These are phyloP conservation scores for Rhaphigaster nebulosa DNA, from an alignment of 2,888 invertebrate genomes.

Conservation along the genomic window DNA sequence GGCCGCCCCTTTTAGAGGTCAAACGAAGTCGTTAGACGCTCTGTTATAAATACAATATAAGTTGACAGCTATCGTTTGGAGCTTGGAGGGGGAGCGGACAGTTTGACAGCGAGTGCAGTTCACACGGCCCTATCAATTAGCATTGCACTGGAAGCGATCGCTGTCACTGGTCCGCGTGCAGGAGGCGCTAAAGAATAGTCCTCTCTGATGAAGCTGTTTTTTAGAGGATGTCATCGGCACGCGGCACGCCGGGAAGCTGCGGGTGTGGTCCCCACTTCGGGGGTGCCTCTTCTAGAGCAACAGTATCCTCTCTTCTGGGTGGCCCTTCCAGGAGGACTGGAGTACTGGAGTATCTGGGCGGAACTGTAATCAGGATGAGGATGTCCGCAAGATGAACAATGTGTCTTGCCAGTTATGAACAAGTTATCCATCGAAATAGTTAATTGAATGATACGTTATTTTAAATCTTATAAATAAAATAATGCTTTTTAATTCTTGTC, in stretches of 20 bases:
- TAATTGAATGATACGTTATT: no score
- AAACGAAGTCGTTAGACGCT: neutral
- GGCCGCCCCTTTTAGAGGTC: neutral
- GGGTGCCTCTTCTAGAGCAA: conserved; percentile 12
- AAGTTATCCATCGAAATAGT: neutral
- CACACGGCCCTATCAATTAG: conserved; percentile 23
- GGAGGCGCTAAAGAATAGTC: neutral
- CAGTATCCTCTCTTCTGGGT: neutral
- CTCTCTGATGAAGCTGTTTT: conserved; percentile 19
- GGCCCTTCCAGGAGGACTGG: no score
- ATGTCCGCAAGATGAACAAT: neutral
- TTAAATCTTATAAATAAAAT: no score
- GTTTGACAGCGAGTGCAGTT: neutral
- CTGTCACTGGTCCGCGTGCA: neutral
- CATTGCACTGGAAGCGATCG: neutral
- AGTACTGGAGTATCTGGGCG: neutral
- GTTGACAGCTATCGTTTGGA: neutral
- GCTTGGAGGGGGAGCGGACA: neutral
- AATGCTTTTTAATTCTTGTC: no score
- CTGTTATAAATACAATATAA: conserved; percentile 8
- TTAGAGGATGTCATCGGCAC: conserved; percentile 37
- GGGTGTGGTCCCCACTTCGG: conserved; percentile 8
- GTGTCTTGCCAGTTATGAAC: neutral
- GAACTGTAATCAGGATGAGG: conserved; percentile 10
- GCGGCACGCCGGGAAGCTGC: neutral